Conservation (phyloP, 2,888 invertebrate genomes). For the Cryptosula pallasiana region DNA sequence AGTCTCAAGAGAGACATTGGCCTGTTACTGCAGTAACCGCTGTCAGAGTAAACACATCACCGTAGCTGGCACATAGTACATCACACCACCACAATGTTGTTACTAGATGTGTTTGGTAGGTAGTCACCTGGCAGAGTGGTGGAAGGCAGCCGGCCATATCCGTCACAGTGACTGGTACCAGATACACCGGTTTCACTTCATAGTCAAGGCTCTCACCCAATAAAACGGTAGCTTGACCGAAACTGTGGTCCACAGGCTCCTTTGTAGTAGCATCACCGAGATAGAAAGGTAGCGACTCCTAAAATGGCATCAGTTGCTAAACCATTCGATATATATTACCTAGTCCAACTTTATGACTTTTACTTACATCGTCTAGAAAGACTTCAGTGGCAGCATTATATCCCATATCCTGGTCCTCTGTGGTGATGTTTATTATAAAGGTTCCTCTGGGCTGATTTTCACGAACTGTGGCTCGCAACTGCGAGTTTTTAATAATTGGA, state of each 20-base stretch:
- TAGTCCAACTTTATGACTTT: not conserved
- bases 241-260: not conserved
- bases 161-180: not conserved
- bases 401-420: conserved; percentile 15
- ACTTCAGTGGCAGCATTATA: conserved; percentile 20
- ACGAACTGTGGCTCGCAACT: not conserved
- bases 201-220: not conserved
- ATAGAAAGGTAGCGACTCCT: conserved; percentile 3
- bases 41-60: no score
- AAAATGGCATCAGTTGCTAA: no score
- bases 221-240: not conserved
- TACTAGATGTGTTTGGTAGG: not conserved
- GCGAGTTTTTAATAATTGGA: not conserved
- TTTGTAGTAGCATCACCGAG: not conserved
- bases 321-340: not conserved
- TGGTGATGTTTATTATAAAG: conserved; percentile 4
- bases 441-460: conserved; percentile 4
- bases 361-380: conserved; percentile 4
- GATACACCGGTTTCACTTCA: conserved; percentile 8
- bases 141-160: not conserved
- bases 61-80: not conserved
- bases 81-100: not conserved
- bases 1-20: not conserved
- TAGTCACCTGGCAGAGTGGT: not conserved
- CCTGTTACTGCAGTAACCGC: not conserved